Evolutionary conservation across 2,888 invertebrate species (phyloP), one percentile per base, ranked within the genome.

Genomic region (Galerucella pusilla): DNA sequence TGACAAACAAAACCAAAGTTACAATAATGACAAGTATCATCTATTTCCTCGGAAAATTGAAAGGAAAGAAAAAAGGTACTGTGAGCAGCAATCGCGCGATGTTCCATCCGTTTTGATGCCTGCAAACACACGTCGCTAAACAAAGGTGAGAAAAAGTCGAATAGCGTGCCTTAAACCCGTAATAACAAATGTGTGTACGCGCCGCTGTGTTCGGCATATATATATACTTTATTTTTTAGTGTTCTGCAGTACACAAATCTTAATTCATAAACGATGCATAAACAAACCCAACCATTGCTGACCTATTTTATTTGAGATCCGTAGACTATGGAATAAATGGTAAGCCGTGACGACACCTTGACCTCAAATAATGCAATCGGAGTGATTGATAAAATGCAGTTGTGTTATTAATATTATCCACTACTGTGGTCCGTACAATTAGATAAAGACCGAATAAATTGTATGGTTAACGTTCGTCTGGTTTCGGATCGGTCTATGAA

Each of bases 261-360:
- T 59, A 60, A 63, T 45, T 68, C 71, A 72, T 77, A 64, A 67
- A 65, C 35, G 57, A 16, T 67, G 71, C 63, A 70, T 69, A 74
- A 74, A 73, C 73, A 77, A 68, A 73, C 65, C 74, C 69, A 69
- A 73, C 69, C 46, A 74, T 68, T 74, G 61, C 67, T 75, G 75
- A 77, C 77, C 77, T 71, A 75, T 74, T 72, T 75, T 73, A 71
- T 71, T 64, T 63, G 71, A 75, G 63, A 71, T 74, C 49, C 60
- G 71, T 70, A 67, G 68, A 77, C 42, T 63, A 73, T 74, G 65
- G 66, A 65, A 74, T 77, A 71, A 71, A 68, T 68, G 72, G 64
- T 65, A 9, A 9, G 42, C 35, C 35, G 52, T 63, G 73, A 71
- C 54, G 68, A 64, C 61, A 63, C 73, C 74, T 71, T 73, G 77